Conservation (phyloP, 2,888 invertebrate species). For the Nemurella pictetii region DNA sequence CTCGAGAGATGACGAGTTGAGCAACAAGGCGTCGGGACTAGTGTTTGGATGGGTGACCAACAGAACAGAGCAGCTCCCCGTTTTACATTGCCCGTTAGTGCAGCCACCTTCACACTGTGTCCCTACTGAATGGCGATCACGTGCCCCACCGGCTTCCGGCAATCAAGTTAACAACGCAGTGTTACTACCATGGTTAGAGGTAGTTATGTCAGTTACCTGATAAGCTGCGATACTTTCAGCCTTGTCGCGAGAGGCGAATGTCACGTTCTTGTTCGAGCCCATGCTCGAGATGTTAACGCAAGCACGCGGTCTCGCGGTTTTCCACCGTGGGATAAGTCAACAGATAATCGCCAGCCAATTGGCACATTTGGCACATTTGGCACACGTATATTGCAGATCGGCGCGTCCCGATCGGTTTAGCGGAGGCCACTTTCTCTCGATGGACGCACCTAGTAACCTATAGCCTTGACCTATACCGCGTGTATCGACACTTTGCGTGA, state of each 20-base stretch:
- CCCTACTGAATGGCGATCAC: no score
- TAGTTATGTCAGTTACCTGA: slow-evolving; percentile 11
- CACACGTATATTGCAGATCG: neutral
- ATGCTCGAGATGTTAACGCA: no score
- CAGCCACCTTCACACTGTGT: no score
- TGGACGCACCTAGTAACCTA: neutral
- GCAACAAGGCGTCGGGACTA: no score
- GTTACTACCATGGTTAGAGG: no score
- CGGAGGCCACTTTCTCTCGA: neutral
- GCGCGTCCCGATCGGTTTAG: neutral
- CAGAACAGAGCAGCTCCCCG: no score
- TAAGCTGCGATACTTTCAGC: neutral
- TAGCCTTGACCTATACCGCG: neutral
- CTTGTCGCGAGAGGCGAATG: neutral
- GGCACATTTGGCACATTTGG: neutral
- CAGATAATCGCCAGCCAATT: neutral
- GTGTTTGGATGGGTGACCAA: no score
- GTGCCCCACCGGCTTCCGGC: no score
- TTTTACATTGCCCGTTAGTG: no score
- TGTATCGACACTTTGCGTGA: neutral
- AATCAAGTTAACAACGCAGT: no score
- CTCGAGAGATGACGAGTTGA: no score
- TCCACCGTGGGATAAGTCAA: neutral
- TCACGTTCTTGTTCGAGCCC: slow-evolving; percentile 18
- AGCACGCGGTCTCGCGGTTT: no score